Conservation (phyloP, 2,888 invertebrate genomes). For the Chaitophorus viminalis region DNA sequence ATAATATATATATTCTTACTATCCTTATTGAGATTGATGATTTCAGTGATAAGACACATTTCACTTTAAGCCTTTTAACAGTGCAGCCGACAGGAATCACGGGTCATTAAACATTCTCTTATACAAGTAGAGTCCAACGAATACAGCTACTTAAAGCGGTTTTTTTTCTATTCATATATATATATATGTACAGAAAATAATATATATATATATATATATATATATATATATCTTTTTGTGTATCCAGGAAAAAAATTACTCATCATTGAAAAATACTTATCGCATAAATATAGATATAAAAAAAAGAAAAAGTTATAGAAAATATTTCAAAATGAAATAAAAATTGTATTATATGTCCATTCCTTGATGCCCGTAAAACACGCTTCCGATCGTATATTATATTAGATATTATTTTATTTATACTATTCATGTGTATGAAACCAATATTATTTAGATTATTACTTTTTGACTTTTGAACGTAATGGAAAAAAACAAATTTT, state of each 20-base stretch:
- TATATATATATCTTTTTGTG: conserved; percentile 21
- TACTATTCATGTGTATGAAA: no score
- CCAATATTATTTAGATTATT: no score
- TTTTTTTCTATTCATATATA: conserved; percentile 22
- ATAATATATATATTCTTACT: conserved; percentile 29
- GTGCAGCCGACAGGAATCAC: conserved; percentile 55
- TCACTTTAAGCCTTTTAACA: conserved; percentile 61
- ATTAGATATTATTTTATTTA: not conserved
- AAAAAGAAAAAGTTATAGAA: not conserved
- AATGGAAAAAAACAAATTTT: no score
- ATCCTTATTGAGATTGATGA: conserved; percentile 58
- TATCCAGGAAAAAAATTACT: conserved; percentile 36
- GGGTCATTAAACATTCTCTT: conserved; percentile 59
- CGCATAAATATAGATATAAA: not conserved
- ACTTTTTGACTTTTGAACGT: no score
- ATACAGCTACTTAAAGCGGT: conserved; percentile 45
- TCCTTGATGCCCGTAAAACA: not conserved
- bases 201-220: not conserved
- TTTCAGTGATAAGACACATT: conserved; percentile 59
- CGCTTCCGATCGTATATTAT: not conserved
- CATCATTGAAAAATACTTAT: conserved; percentile 45
- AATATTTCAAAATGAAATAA: not conserved
- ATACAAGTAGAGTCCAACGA: conserved; percentile 34
- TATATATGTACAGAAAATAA: no score
- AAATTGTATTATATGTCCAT: conserved; percentile 9